Percentiles rank a stretch among this genome's conserved stretches.
These are phyloP conservation scores for Ianthella basta DNA, from an alignment of 37 sponge, comb jelly and placozoan species.

Conservation along the genomic window DNA sequence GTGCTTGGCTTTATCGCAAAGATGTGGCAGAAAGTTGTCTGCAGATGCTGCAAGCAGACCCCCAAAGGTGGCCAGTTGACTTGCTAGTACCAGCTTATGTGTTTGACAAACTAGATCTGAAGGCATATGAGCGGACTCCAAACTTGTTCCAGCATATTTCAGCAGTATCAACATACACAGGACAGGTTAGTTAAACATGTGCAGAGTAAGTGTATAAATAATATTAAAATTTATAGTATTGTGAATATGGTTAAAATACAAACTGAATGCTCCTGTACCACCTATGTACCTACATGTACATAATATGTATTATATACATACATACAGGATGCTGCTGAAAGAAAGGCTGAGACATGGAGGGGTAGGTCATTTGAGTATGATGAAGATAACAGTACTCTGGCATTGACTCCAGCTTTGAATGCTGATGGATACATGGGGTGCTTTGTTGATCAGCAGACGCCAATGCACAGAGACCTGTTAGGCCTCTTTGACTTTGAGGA, in stretches of 20 bases:
- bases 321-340: conserved; percentile 26
- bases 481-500: background rate
- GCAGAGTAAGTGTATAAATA: too few species aligned
- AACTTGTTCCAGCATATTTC: conserved; percentile 50
- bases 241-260: too few species aligned
- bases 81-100: conserved; percentile 20
- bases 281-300: too few species aligned
- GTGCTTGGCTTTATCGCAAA: conserved; percentile 25
- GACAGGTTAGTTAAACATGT: conserved; percentile 23
- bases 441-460: conserved; percentile 4
- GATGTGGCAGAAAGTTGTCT: background rate
- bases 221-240: too few species aligned
- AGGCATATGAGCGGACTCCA: conserved; percentile 32
- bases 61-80: conserved; percentile 26
- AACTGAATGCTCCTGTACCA: too few species aligned
- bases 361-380: conserved; percentile 34
- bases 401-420: conserved; percentile 24
- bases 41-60: background rate
- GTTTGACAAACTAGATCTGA: background rate
- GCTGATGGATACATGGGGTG: conserved; percentile 44
- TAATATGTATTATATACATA: too few species aligned
- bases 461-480: background rate
- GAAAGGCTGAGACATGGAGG: conserved; percentile 36
- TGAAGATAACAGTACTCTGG: conserved; percentile 38
- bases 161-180: conserved; percentile 21